A percentile compares a stretch with the other conserved stretches of the same genome.
phyloP scores from a whole-genome alignment of 2,113 vertebrate genomes.

The Epinephelus lanceolatus region DNA sequence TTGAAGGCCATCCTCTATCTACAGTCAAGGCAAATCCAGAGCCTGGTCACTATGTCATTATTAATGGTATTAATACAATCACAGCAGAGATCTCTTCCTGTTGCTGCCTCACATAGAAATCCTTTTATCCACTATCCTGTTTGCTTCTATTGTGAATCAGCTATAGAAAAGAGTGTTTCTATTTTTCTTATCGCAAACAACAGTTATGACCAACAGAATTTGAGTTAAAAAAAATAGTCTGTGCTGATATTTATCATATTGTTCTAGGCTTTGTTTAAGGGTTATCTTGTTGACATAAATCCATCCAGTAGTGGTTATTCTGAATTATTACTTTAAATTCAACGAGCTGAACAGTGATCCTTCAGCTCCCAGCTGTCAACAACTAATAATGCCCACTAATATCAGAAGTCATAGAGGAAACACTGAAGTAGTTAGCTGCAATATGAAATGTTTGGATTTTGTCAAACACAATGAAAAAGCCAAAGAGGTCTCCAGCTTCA shows the following conservation, averaged over 20 bases:
- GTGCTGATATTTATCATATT: conserved; percentile 2
- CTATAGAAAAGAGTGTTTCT: background rate
- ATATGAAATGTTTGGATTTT: conserved; percentile 54
- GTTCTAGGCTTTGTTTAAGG: background rate
- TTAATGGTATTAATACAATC: background rate
- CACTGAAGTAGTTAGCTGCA: background rate
- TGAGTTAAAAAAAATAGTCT: background rate
- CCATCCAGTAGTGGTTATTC: background rate
- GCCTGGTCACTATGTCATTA: background rate
- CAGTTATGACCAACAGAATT: background rate
- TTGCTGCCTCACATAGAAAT: background rate
- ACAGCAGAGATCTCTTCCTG: background rate
- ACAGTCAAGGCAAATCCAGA: background rate
- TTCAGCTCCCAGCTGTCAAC: conserved; percentile 26
- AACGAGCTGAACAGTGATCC: conserved; percentile 1
- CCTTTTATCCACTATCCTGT: background rate
- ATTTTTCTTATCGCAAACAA: background rate
- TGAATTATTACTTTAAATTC: background rate
- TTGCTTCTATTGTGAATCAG: conserved; percentile 20
- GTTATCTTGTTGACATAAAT: conserved; percentile 8
- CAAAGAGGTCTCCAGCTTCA: background rate
- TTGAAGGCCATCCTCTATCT: background rate
- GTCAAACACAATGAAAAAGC: background rate
- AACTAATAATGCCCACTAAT: conserved; percentile 1
- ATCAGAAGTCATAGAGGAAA: conserved; percentile 11